Percentiles rank a stretch among this genome's conserved stretches.
These are phyloP conservation scores for Scaeva pyrastri DNA, from an alignment of 2,888 invertebrate species.

Conservation along the genomic window DNA sequence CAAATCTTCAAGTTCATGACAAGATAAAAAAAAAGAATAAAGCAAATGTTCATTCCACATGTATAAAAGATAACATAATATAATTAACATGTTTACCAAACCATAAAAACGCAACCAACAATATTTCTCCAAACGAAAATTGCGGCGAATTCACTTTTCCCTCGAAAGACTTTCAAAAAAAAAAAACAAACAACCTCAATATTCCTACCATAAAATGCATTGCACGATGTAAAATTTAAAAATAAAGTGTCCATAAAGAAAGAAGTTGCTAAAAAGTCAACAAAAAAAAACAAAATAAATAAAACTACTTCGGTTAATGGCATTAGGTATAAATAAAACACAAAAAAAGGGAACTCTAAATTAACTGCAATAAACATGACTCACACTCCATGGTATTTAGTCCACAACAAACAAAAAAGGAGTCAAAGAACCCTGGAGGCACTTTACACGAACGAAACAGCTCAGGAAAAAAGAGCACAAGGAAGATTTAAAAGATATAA, in stretches of 20 bases:
- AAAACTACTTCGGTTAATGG: slow-evolving; percentile 15
- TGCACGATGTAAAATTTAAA: slow-evolving; percentile 1
- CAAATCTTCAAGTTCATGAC: slow-evolving; percentile 28
- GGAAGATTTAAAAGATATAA: neutral
- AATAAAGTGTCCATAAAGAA: slow-evolving; percentile 8
- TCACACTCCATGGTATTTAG: slow-evolving; percentile 37
- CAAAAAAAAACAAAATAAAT: neutral
- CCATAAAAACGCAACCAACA: slow-evolving; percentile 5
- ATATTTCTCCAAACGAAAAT: neutral
- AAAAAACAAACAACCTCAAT: slow-evolving; percentile 3
- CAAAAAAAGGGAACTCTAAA: slow-evolving; percentile 44
- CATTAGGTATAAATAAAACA: slow-evolving; percentile 2
- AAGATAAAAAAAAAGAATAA: neutral
- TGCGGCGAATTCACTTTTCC: slow-evolving; percentile 21
- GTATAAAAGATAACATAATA: neutral
- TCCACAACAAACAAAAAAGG: slow-evolving; percentile 39
- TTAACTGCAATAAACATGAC: slow-evolving; percentile 54
- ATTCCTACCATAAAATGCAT: neutral
- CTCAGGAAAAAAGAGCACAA: neutral
- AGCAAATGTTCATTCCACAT: neutral
- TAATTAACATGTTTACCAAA: slow-evolving; percentile 27
- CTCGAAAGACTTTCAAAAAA: neutral
- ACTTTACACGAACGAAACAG: slow-evolving; percentile 43
- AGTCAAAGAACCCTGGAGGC: slow-evolving; percentile 65
- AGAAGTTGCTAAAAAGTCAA: neutral